phyloP scores from a whole-genome alignment of 2,888 invertebrate species.

The Venusia cambrica region DNA sequence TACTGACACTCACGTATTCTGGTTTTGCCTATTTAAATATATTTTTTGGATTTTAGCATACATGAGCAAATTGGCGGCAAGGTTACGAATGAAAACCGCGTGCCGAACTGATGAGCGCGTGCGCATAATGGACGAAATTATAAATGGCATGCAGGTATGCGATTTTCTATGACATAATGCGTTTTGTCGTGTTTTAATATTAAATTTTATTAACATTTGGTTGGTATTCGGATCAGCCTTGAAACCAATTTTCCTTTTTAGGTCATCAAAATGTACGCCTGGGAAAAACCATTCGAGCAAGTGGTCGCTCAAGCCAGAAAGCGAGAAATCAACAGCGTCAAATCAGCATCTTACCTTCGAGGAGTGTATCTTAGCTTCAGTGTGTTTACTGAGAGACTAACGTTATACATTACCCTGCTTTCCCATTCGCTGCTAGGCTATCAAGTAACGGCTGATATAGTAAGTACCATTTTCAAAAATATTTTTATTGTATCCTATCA shows the following conservation, averaged over 20 bases:
- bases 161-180: constrained; percentile 6
- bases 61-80: constrained; percentile 83
- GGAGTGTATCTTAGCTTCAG: constrained; percentile 86
- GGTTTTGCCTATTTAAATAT: constrained; percentile 12
- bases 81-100: constrained; percentile 89
- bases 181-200: constrained; percentile 2
- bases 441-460: constrained; percentile 77
- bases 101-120: constrained; percentile 93
- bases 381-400: constrained; percentile 92
- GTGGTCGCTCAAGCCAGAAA: constrained; percentile 89
- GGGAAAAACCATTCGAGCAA: constrained; percentile 94
- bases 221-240: background rate
- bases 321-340: constrained; percentile 83
- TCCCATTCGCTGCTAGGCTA: constrained; percentile 87
- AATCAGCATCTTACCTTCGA: constrained; percentile 83
- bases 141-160: constrained; percentile 94
- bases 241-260: constrained; percentile 52
- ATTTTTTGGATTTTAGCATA: constrained; percentile 70
- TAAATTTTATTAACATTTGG: too few species aligned
- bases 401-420: constrained; percentile 90
- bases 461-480: too few species aligned
- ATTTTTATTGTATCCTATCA: too few species aligned
- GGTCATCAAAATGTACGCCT: constrained; percentile 98
- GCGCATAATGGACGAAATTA: constrained; percentile 96
- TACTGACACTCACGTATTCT: too few species aligned